Percentiles rank a stretch among this genome's conserved stretches.
Evolutionary conservation across 2,113 vertebrate genomes (phyloP).

Genomic region (Colaptes auratus): DNA sequence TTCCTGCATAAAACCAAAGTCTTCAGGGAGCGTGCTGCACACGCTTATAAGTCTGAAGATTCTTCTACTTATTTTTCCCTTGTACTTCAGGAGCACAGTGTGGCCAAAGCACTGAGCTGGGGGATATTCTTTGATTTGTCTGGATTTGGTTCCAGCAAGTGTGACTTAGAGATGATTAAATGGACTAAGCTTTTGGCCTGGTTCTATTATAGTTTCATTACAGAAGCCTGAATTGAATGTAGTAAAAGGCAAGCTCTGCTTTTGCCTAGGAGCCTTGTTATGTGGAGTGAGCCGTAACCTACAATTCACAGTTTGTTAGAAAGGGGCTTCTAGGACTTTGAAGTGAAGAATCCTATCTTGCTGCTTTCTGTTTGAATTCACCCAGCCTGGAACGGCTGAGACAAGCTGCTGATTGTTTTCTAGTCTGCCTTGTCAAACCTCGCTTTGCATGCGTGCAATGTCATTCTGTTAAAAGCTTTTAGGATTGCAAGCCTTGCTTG

Average conservation of each 20-base stretch:
- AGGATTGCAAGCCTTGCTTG: not conserved
- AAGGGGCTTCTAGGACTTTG: slow-evolving; percentile 3
- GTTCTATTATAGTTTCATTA: slow-evolving; percentile 25
- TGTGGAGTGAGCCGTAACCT: not conserved
- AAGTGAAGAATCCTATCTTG: slow-evolving; percentile 21
- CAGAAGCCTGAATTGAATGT: slow-evolving; percentile 15
- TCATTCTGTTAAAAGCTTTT: not conserved
- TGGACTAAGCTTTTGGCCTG: slow-evolving; percentile 7
- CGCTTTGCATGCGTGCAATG: not conserved
- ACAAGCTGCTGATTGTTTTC: slow-evolving; percentile 27
- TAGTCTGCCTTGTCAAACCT: not conserved
- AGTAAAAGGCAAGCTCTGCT: slow-evolving; percentile 18
- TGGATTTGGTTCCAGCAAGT: slow-evolving; percentile 34
- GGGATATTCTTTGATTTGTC: slow-evolving; percentile 35
- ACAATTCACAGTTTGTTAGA: slow-evolving; percentile 17
- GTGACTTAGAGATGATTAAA: slow-evolving; percentile 46
- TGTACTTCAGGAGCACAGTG: not conserved
- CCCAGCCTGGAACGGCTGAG: slow-evolving; percentile 1
- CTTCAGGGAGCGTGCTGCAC: not conserved
- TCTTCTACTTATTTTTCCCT: not conserved
- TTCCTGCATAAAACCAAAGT: not conserved
- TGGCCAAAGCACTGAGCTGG: slow-evolving; percentile 11
- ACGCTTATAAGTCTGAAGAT: not conserved
- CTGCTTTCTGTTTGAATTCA: slow-evolving; percentile 50
- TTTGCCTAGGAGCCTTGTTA: slow-evolving; percentile 31